Evolutionary conservation across 2,113 vertebrate species (phyloP).

Genomic region (Prionailurus viverrinus): DNA sequence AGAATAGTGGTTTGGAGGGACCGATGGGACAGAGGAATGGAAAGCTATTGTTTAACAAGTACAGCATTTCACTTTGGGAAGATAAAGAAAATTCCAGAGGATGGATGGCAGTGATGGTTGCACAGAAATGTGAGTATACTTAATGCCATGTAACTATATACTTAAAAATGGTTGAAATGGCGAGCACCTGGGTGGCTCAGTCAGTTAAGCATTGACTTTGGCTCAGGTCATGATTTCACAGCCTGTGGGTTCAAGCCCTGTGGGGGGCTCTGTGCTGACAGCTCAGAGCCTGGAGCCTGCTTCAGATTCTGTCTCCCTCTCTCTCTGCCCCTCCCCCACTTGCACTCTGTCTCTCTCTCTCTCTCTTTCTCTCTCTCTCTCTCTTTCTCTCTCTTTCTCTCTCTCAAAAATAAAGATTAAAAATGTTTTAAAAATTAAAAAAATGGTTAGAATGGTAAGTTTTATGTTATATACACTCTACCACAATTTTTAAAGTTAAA

Average conservation of each 20-base stretch:
- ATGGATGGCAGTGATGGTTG: neutral
- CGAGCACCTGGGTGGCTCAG: too few relatives aligned
- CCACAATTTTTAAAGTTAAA: neutral
- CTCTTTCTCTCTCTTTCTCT: too few relatives aligned
- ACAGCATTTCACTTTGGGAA: neutral
- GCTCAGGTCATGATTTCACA: too few relatives aligned
- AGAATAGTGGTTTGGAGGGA: neutral
- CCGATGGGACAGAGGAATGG: neutral
- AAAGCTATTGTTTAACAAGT: neutral
- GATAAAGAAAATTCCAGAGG: neutral
- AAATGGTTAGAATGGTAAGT: neutral
- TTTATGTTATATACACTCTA: neutral
- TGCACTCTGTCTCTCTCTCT: too few relatives aligned
- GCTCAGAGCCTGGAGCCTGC: too few relatives aligned
- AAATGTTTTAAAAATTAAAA: neutral
- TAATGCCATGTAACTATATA: neutral
- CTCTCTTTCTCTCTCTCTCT: too few relatives aligned
- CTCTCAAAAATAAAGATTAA: too few relatives aligned
- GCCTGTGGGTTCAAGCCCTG: too few relatives aligned
- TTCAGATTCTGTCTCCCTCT: too few relatives aligned
- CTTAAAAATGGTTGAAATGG: neutral
- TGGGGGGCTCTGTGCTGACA: too few relatives aligned
- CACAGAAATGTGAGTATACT: neutral
- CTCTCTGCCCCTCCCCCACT: too few relatives aligned
- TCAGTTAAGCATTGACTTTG: too few relatives aligned